Evolutionary conservation across 2,888 invertebrate species (phyloP).

Genomic region (Xestia xanthographa): DNA sequence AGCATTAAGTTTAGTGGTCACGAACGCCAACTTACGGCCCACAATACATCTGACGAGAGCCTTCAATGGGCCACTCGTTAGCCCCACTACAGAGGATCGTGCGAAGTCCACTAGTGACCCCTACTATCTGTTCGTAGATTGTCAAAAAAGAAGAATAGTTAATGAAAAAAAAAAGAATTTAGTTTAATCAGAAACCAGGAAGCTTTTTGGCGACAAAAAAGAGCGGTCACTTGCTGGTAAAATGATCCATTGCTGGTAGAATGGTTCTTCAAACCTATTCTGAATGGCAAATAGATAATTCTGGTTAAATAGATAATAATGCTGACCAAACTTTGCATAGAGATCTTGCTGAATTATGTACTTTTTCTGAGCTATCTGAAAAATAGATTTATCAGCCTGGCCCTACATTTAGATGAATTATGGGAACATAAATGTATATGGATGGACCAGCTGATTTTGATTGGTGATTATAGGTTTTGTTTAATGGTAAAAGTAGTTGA

Average conservation of each 20-base stretch:
- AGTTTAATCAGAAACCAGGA: background rate
- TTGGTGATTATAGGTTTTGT: background rate
- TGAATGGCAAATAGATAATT: background rate
- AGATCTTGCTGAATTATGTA: too few species aligned
- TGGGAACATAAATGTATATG: background rate
- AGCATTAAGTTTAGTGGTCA: conserved; percentile 67
- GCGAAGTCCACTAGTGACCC: conserved; percentile 66
- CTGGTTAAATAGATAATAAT: background rate
- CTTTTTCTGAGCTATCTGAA: background rate
- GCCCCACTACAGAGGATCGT: conserved; percentile 66
- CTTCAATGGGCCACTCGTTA: conserved; percentile 68
- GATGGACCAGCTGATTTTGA: background rate
- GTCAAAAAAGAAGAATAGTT: background rate
- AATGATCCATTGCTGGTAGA: background rate
- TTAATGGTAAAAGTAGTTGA: background rate
- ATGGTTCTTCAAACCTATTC: background rate
- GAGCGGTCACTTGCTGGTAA: background rate
- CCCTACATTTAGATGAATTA: background rate
- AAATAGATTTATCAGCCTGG: background rate
- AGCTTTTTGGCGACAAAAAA: background rate
- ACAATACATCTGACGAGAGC: conserved; percentile 64
- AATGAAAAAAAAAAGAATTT: background rate
- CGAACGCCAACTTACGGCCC: conserved; percentile 52
- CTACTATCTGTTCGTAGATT: conserved; percentile 46
- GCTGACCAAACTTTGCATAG: background rate